These are phyloP conservation scores for Dryobates pubescens DNA, from an alignment of 2,797 vertebrate genomes.

Conservation along the genomic window DNA sequence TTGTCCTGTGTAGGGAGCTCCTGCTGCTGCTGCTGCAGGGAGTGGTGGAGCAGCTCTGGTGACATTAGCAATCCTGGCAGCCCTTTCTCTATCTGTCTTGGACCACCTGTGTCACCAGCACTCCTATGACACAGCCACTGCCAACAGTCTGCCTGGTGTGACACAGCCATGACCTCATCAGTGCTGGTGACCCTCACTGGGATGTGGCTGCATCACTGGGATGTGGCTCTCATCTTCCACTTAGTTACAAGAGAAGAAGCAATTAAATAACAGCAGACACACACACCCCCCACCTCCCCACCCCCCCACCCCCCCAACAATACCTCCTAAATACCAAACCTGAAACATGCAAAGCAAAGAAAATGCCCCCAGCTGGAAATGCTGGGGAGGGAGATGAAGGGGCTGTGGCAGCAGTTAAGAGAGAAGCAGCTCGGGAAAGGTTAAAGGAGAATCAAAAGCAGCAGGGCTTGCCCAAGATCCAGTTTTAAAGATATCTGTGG, in stretches of 20 bases:
- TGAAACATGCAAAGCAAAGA: not conserved
- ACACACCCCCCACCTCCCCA: too few species aligned
- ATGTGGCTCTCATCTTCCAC: too few species aligned
- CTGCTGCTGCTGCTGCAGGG: not conserved
- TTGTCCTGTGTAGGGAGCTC: not conserved
- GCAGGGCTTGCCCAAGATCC: not conserved
- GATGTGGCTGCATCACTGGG: rapidly evolving
- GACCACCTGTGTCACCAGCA: not conserved
- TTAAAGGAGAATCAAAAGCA: not conserved
- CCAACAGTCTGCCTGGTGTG: not conserved
- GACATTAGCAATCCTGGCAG: not conserved
- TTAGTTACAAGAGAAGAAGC: not conserved
- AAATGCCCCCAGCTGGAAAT: not conserved
- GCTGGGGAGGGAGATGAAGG: not conserved
- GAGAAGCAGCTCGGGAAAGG: not conserved
- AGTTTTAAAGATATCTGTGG: not conserved
- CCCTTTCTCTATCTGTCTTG: rapidly evolving
- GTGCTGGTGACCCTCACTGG: not conserved
- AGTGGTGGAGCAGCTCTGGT: not conserved
- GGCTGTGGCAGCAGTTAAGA: not conserved
- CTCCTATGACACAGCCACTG: not conserved
- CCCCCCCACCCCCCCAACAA: not conserved
- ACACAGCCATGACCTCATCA: too few species aligned
- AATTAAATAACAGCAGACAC: not conserved
- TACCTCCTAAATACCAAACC: not conserved